A percentile compares a stretch with the other conserved stretches of the same genome.
These are phyloP conservation scores for Andrena trimmerana DNA, from an alignment of 2,888 invertebrate species.

Conservation along the genomic window DNA sequence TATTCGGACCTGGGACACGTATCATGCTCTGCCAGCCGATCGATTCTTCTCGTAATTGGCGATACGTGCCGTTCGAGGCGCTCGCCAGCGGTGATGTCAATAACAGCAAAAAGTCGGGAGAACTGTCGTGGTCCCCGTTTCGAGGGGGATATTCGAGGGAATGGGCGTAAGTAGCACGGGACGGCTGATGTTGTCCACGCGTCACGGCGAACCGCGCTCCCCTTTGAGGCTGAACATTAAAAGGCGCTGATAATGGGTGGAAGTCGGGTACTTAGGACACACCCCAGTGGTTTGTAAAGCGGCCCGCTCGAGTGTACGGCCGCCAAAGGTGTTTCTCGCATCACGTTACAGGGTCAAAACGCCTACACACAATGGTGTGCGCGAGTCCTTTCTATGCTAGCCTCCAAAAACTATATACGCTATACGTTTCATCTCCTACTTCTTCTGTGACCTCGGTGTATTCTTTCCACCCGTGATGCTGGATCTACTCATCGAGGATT, in stretches of 20 bases:
- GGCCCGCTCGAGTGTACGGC: no score
- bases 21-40: constrained; percentile 39
- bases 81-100: constrained; percentile 51
- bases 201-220: not conserved
- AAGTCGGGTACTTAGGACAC: no score
- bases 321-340: no score
- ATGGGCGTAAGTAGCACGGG: constrained; percentile 10
- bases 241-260: no score
- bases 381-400: no score
- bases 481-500: not conserved
- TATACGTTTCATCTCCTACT: no score
- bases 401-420: no score
- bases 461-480: no score
- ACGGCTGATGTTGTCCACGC: constrained; percentile 11
- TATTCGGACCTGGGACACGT: constrained; percentile 18
- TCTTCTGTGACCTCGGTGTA: no score
- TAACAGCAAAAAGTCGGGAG: constrained; percentile 53
- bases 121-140: constrained; percentile 47
- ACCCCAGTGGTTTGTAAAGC: no score
- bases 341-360: not conserved
- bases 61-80: constrained; percentile 33
- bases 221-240: constrained; percentile 3
- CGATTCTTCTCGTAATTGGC: constrained; percentile 59
- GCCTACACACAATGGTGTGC: not conserved
- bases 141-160: constrained; percentile 32